Percentiles rank a stretch among this genome's conserved stretches.
These are phyloP conservation scores for Pyrochroa serraticornis DNA, from an alignment of 2,888 invertebrate species.

Conservation along the genomic window DNA sequence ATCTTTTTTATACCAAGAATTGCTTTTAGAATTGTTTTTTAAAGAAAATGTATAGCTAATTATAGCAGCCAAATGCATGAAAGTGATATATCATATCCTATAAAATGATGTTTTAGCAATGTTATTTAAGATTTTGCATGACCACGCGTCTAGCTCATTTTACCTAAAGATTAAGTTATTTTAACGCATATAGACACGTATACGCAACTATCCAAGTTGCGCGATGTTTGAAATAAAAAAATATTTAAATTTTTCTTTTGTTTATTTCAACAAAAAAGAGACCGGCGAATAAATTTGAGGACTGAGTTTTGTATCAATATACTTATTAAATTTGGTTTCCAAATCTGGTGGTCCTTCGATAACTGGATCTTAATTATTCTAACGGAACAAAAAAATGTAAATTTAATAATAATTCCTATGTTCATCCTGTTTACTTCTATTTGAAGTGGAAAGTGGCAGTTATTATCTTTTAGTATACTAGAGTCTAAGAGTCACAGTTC, in stretches of 20 bases:
- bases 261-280: not conserved
- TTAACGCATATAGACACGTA: not conserved
- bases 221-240: not conserved
- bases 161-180: constrained; percentile 1
- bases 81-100: constrained; percentile 12
- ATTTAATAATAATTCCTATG: too few relatives aligned
- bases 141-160: not conserved
- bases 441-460: too few relatives aligned
- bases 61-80: constrained; percentile 4
- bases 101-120: not conserved
- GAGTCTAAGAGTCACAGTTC: too few relatives aligned
- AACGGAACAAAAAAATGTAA: too few relatives aligned
- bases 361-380: too few relatives aligned
- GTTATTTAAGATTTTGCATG: constrained; percentile 3
- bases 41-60: too few relatives aligned
- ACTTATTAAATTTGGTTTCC: too few relatives aligned
- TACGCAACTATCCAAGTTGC: not conserved
- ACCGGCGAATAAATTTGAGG: too few relatives aligned
- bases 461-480: too few relatives aligned
- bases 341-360: too few relatives aligned
- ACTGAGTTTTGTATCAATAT: too few relatives aligned
- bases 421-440: too few relatives aligned
- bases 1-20: constrained; percentile 14
- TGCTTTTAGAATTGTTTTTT: constrained; percentile 5
- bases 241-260: not conserved